Evolutionary conservation across 2,888 invertebrate species (phyloP).

Genomic region (Drosophila birchii): DNA sequence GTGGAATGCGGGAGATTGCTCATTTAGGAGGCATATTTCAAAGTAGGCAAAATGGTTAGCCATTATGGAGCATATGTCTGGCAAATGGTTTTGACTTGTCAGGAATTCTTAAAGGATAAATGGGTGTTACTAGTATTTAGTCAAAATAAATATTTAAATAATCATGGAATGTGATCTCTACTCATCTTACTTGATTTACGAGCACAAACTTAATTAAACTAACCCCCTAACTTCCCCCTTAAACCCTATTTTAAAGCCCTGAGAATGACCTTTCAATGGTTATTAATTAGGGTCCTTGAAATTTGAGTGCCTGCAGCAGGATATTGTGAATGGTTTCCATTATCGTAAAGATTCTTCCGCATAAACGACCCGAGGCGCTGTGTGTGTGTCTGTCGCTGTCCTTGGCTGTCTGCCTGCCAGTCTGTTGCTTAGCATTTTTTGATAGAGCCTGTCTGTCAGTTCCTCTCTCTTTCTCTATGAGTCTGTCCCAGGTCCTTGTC

Average conservation of each 20-base stretch:
- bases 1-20: slow-evolving; percentile 34
- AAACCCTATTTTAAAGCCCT: not conserved
- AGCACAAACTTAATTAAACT: not conserved
- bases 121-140: not conserved
- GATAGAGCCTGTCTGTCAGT: slow-evolving; percentile 36
- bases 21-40: slow-evolving; percentile 38
- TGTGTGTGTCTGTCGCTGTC: slow-evolving; percentile 8
- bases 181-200: not conserved
- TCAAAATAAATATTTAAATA: not conserved
- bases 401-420: slow-evolving; percentile 41
- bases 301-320: slow-evolving; percentile 4
- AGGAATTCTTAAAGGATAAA: not conserved
- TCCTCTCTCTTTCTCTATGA: not conserved
- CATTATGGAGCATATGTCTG: slow-evolving; percentile 24
- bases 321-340: slow-evolving; percentile 8
- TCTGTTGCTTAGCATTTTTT: slow-evolving; percentile 48
- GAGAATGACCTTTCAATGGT: not conserved
- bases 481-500: not conserved
- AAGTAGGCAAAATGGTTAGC: slow-evolving; percentile 20
- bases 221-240: not conserved
- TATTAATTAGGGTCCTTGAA: slow-evolving; percentile 16
- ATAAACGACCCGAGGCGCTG: slow-evolving; percentile 26
- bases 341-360: slow-evolving; percentile 33
- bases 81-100: slow-evolving; percentile 1
- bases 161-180: not conserved